Evolutionary conservation across 2,113 vertebrate species (phyloP).

Genomic region (Canis aureus): DNA sequence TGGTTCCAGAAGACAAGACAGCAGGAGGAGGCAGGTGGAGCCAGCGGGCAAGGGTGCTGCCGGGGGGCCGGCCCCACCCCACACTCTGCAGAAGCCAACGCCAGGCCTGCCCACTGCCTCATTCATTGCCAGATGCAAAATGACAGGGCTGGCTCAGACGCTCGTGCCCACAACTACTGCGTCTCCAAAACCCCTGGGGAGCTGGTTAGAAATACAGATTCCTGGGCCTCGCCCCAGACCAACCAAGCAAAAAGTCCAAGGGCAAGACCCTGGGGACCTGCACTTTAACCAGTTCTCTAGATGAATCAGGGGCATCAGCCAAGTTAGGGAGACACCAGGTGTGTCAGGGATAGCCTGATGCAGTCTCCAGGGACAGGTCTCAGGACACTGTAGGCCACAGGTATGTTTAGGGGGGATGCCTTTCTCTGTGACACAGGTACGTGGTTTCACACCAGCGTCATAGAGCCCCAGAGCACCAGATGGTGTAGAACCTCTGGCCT

Average conservation of each 20-base stretch:
- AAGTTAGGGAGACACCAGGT: background rate
- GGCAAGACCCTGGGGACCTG: background rate
- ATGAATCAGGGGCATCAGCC: background rate
- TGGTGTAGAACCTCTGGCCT: background rate
- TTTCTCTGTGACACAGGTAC: background rate
- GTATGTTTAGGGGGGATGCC: background rate
- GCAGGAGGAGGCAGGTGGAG: background rate
- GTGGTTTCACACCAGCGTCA: background rate
- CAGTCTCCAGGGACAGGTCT: background rate
- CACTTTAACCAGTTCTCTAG: background rate
- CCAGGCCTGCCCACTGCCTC: background rate
- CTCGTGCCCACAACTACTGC: background rate
- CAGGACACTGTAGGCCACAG: background rate
- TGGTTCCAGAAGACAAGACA: background rate
- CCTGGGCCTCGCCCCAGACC: background rate
- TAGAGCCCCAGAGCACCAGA: background rate
- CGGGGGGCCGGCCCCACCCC: background rate
- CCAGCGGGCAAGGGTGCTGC: background rate
- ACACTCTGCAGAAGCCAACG: background rate
- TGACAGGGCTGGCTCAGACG: background rate
- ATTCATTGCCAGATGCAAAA: background rate
- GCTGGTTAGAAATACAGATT: background rate
- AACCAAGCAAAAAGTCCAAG: background rate
- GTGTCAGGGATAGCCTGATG: background rate
- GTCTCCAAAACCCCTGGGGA: background rate